Conservation (phyloP, 1,140 invertebrate genomes). For the Nephotettix cincticeps region DNA sequence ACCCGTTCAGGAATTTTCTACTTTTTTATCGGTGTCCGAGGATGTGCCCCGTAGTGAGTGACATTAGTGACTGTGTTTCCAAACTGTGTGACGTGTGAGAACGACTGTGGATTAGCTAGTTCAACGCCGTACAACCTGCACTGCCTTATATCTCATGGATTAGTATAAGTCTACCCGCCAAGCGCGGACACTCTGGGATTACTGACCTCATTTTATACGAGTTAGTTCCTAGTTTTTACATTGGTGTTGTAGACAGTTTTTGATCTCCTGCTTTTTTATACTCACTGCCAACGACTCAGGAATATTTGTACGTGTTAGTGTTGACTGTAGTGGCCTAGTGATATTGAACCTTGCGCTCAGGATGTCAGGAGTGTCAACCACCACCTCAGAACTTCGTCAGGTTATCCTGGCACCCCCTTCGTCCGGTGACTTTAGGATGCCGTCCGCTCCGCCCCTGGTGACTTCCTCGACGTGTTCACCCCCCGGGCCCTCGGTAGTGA, state of each 20-base stretch:
- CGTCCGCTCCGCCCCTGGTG: conserved; percentile 4
- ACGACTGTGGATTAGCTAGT: background rate
- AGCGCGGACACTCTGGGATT: background rate
- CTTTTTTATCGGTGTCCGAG: background rate
- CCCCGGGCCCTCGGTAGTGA: conserved; percentile 15
- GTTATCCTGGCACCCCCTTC: conserved; percentile 10
- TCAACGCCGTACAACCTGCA: background rate
- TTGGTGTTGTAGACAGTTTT: background rate
- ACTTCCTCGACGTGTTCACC: conserved; percentile 20
- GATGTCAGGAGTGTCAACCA: background rate
- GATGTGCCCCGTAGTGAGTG: background rate
- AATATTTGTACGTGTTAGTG: background rate
- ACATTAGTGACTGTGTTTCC: background rate
- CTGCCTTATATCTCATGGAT: conserved; percentile 1
- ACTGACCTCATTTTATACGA: background rate
- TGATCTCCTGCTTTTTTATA: background rate
- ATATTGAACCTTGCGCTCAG: too few species aligned
- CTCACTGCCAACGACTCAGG: background rate
- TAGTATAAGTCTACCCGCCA: background rate
- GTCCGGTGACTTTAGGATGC: conserved; percentile 27
- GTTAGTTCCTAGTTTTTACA: background rate
- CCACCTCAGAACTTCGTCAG: background rate
- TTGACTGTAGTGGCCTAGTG: too few species aligned
- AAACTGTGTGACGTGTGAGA: background rate
- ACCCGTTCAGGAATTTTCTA: conserved; percentile 1